Percentiles rank a stretch among this genome's conserved stretches.
phyloP scores from a whole-genome alignment of 2,797 vertebrate genomes.

The Rhinichthys osculus region DNA sequence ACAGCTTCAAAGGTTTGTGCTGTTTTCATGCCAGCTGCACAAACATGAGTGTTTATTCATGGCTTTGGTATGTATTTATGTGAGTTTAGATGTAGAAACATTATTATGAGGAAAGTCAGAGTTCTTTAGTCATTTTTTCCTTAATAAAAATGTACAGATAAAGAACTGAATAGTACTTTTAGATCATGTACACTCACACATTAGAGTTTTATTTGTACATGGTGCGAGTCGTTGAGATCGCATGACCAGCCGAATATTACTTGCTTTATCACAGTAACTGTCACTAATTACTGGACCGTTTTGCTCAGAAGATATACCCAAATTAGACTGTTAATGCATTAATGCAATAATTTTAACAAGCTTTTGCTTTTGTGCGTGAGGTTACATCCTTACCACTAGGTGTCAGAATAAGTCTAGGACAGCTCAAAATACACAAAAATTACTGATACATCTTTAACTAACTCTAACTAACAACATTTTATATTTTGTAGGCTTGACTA shows the following conservation, averaged over 20 bases:
- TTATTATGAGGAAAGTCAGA: background rate
- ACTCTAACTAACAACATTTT: background rate
- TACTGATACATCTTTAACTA: background rate
- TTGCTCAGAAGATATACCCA: background rate
- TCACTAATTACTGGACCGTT: background rate
- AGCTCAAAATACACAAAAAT: background rate
- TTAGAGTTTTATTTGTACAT: background rate
- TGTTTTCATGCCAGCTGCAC: conserved; percentile 13
- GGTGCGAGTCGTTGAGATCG: background rate
- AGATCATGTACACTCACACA: background rate
- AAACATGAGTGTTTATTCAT: conserved; percentile 6
- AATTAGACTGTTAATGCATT: background rate
- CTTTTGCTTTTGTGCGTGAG: too few species aligned
- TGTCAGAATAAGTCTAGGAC: conserved; percentile 27
- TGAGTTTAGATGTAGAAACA: background rate
- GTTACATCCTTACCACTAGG: background rate
- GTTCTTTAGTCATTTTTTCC: background rate
- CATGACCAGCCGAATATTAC: background rate
- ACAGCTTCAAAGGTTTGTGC: conserved; percentile 75
- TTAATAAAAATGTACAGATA: too few species aligned
- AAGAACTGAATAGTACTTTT: background rate
- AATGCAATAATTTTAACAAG: background rate
- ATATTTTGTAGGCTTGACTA: conserved; percentile 73
- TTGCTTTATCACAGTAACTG: background rate
- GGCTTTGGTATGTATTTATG: background rate